Conservation (phyloP, 2,797 vertebrate species). For the Phalanger gymnotis region DNA sequence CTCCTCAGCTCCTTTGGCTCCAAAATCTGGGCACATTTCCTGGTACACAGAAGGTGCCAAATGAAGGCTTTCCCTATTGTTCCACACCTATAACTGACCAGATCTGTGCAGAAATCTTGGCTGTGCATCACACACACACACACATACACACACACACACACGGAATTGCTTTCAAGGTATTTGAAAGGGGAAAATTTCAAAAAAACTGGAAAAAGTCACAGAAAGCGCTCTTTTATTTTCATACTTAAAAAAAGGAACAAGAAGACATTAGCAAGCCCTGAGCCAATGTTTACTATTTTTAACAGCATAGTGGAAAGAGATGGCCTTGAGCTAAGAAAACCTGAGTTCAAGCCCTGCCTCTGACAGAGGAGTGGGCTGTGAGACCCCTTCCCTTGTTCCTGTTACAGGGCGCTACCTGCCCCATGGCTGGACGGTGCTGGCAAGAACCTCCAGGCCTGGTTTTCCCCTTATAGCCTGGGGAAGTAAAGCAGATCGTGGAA, state of each 20-base stretch:
- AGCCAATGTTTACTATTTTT: background rate
- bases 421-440: background rate
- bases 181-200: too few species aligned
- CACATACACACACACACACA: too few species aligned
- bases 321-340: background rate
- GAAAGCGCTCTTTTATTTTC: background rate
- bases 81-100: too few species aligned
- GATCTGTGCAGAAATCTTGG: too few species aligned
- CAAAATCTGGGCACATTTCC: background rate
- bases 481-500: background rate
- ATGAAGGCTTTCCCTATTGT: background rate
- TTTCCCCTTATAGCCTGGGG: background rate
- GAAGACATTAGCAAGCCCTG: background rate
- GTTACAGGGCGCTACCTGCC: background rate
- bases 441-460: background rate
- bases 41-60: background rate
- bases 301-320: background rate
- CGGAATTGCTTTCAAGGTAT: too few species aligned
- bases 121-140: too few species aligned
- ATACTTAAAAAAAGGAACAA: background rate
- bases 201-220: too few species aligned
- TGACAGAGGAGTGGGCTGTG: background rate
- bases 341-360: background rate
- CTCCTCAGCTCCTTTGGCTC: too few species aligned
- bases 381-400: background rate